Base-by-base conservation (phyloP, 1,140 invertebrate species). In the Antheraea mylitta region DNA sequence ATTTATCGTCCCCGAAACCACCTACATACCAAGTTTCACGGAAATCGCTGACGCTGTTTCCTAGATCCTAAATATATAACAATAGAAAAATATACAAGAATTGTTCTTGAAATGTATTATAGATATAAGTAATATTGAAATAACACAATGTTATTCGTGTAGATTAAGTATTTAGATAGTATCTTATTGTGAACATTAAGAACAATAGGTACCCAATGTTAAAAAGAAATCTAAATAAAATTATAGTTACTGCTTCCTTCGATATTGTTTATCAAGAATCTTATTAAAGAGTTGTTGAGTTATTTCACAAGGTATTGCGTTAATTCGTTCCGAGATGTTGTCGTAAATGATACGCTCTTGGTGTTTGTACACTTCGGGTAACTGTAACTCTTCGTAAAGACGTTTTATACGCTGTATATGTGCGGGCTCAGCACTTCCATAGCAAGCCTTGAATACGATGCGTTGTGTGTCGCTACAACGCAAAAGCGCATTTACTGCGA, bases 401-500 rank as follows among this genome's bases (percentile, higher is more conserved):
- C 94, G 82, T 87, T 96, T 97, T 0, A 98, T 95, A 48, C 90
- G 91, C 30, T 92, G 86, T 10, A 97, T 92, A 77, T 96, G 95
- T 45, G 94, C 92, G 7, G 91, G 85, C 81, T 97, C 94, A 16
- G 93, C 70, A 7, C 81, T 81, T 0, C 96, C 96, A 84, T 97
- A 98, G 80, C 95, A 95, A 68, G 95, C 94, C 93, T 95, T 88
- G 70, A 98, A 89, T 59, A 96, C 87, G 77, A 93, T 86, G 71
- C 91, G 91, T 83, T 98, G 96, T 30, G 93, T 85, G 0, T 92
- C 80, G 77, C 92, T 94, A 60, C 94, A 95, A 68, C 93, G 93
- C 84, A 96, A 94, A 16, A 98, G 86, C 45, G 97, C 96, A 53
- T 96, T 94, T n/a, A 97, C 96, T 13, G 96, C 93, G 42, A 98